phyloP scores from a whole-genome alignment of 2,888 invertebrate genomes.

The Corythucha ciliata region DNA sequence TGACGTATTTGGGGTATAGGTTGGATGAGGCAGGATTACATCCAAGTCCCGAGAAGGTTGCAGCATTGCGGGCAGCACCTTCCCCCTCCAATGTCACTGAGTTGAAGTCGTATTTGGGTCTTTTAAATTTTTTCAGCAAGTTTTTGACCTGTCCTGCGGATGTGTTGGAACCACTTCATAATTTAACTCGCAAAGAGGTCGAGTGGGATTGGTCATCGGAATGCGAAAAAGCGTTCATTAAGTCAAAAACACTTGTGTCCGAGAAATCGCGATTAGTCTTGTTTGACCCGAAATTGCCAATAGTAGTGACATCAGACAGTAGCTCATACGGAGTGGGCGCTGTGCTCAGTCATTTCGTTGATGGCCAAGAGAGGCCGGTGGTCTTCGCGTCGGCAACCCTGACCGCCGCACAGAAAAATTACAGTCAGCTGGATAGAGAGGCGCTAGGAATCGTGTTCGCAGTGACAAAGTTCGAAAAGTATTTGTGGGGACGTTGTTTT shows the following conservation, averaged over 20 bases:
- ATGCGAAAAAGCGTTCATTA: conserved; percentile 6
- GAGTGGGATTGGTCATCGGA: conserved; percentile 6
- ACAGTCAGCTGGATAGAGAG: neutral
- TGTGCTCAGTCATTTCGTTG: conserved; percentile 29
- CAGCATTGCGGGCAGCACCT: neutral
- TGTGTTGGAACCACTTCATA: conserved; percentile 7
- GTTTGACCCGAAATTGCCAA: conserved; percentile 33
- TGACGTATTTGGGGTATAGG: too few species aligned
- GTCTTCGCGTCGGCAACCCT: conserved; percentile 5
- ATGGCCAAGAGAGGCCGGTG: conserved; percentile 4
- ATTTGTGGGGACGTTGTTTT: neutral
- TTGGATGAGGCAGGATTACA: neutral
- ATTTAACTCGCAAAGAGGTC: conserved; percentile 13
- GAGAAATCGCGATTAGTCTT: conserved; percentile 33
- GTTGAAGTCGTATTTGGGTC: conserved; percentile 14
- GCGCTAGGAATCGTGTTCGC: conserved; percentile 5
- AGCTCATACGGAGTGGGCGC: conserved; percentile 33
- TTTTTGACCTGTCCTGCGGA: conserved; percentile 9
- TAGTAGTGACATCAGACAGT: conserved; percentile 36
- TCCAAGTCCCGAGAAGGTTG: neutral
- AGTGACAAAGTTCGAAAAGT: conserved; percentile 12
- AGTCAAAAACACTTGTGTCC: conserved; percentile 25
- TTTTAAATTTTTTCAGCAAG: conserved; percentile 18
- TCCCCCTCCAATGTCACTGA: neutral
- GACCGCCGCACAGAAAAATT: neutral